Evolutionary conservation across 2,797 vertebrate species (phyloP).

Genomic region (Arnoldichthys spilopterus): DNA sequence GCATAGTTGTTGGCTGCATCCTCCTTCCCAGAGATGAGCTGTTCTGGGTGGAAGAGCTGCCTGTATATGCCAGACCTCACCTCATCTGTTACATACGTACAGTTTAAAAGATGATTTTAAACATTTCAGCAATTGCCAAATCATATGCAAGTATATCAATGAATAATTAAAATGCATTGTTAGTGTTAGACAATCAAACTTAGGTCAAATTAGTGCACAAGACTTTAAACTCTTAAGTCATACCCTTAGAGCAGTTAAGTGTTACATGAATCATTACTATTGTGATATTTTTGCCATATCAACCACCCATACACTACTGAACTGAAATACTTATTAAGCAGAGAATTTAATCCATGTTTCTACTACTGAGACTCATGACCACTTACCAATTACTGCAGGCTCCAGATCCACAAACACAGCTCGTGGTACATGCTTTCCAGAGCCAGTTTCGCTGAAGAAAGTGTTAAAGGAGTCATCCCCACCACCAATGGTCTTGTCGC

Average conservation of each 20-base stretch:
- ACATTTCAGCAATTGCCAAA: too few species aligned
- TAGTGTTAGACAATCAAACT: too few species aligned
- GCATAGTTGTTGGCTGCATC: slow-evolving; percentile 82
- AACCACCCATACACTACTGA: too few species aligned
- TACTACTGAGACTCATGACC: neutral
- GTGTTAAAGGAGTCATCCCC: slow-evolving; percentile 70
- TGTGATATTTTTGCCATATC: too few species aligned
- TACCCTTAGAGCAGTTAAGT: too few species aligned
- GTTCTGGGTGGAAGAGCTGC: slow-evolving; percentile 89
- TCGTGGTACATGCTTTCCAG: slow-evolving; percentile 72
- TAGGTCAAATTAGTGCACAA: too few species aligned
- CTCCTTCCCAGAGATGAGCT: slow-evolving; percentile 82
- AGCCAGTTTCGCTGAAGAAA: slow-evolving; percentile 71
- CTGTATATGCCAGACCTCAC: slow-evolving; percentile 82
- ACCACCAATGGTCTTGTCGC: slow-evolving; percentile 64
- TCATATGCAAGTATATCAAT: too few species aligned
- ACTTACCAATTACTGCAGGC: slow-evolving; percentile 68
- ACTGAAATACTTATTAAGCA: too few species aligned
- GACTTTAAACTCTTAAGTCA: too few species aligned
- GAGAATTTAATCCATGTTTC: too few species aligned
- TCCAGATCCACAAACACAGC: slow-evolving; percentile 71
- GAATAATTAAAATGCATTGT: too few species aligned
- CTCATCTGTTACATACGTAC: slow-evolving; percentile 75
- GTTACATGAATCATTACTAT: too few species aligned
- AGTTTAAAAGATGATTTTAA: neutral